Percentiles rank a stretch among this genome's conserved stretches.
Conservation (phyloP, 2,113 vertebrate species). For the Microcebus lehilahytsara region DNA sequence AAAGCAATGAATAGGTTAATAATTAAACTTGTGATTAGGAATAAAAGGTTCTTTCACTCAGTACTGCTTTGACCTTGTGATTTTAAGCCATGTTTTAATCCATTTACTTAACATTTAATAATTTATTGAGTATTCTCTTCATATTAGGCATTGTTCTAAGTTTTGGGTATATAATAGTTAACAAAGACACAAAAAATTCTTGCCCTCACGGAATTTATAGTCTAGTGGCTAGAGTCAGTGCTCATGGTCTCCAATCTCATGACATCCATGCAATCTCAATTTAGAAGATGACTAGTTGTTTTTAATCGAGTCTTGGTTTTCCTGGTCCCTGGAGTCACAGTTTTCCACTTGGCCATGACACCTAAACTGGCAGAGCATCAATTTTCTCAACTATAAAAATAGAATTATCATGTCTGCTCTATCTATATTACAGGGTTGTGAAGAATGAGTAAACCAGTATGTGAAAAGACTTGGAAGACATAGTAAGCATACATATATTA, state of each 20-base stretch:
- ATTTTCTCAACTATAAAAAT: slow-evolving; percentile 10
- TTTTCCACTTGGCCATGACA: not conserved
- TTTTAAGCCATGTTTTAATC: slow-evolving; percentile 10
- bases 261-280: not conserved
- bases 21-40: not conserved
- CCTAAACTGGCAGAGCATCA: not conserved
- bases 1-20: not conserved
- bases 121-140: not conserved
- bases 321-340: not conserved
- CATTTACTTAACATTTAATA: not conserved
- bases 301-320: slow-evolving; percentile 20
- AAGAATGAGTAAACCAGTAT: not conserved
- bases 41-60: not conserved
- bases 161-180: not conserved
- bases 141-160: not conserved
- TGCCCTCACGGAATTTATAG: not conserved
- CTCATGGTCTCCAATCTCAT: not conserved
- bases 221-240: not conserved
- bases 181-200: not conserved
- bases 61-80: not conserved
- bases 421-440: not conserved
- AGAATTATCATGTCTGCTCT: not conserved
- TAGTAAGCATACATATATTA: not conserved
- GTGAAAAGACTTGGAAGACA: not conserved
- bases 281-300: not conserved